Evolutionary conservation across 2,888 invertebrate genomes (phyloP).

Genomic region (Trichacis sp.): DNA sequence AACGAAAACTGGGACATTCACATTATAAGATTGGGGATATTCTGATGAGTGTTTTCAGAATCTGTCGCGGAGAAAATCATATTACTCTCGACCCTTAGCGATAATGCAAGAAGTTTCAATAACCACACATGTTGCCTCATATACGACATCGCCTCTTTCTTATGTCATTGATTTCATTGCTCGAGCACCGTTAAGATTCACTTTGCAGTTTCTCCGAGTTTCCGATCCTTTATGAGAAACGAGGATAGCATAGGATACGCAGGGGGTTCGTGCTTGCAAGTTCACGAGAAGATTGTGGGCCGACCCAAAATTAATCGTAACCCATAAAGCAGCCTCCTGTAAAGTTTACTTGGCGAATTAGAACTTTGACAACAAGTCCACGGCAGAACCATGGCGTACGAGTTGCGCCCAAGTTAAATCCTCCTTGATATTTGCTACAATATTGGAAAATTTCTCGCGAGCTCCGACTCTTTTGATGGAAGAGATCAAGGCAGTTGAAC

Average conservation of each 20-base stretch:
- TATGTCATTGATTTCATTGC: not conserved
- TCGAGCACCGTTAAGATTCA: not conserved
- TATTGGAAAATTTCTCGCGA: slow-evolving; percentile 1
- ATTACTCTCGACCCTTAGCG: not conserved
- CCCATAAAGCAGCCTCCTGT: slow-evolving; percentile 15
- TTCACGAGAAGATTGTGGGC: slow-evolving; percentile 11
- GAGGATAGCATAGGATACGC: slow-evolving; percentile 2
- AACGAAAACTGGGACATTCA: too few species aligned
- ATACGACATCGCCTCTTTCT: not conserved
- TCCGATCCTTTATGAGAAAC: slow-evolving; percentile 10
- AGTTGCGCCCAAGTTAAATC: too few species aligned
- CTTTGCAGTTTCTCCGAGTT: slow-evolving; percentile 8
- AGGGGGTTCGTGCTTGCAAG: slow-evolving; percentile 15
- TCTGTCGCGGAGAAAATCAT: too few species aligned
- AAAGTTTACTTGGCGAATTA: slow-evolving; percentile 32
- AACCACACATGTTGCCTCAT: not conserved
- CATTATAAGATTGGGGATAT: too few species aligned
- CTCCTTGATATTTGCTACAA: not conserved
- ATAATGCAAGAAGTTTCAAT: not conserved
- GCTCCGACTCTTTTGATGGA: too few species aligned
- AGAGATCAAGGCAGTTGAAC: too few species aligned
- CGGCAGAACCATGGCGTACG: too few species aligned
- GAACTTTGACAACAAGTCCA: slow-evolving; percentile 30
- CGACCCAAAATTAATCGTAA: slow-evolving; percentile 28
- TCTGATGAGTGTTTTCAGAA: too few species aligned